Base-by-base conservation (phyloP, 2,888 invertebrate genomes). In the Drosophila pseudotakahashii region DNA sequence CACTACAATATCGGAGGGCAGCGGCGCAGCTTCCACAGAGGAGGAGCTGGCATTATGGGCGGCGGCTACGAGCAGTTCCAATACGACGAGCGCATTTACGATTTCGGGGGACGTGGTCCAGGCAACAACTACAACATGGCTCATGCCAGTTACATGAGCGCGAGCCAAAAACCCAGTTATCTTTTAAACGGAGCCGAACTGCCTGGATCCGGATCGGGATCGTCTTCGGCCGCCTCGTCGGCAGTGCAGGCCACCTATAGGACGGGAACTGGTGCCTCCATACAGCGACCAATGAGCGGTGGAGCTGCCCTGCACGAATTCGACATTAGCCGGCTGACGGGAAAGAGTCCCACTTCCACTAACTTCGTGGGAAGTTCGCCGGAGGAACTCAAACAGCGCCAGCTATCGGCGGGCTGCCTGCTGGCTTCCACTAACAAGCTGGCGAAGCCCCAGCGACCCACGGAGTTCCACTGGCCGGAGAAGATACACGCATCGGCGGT, bases 391-490 rank as follows among this genome's bases (percentile, higher is more conserved):
- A 84, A 83, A 47, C 77, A 73, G 44, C 77, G 73, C 6, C 75
- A 73, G 64, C 54, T 48, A 13, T 41, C 72, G 53, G 54, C 23
- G 34, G 66, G 66, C 76, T 47, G 52, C 1, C 54, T 66, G 26
- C 67, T 67, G 34, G 39, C 61, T 1, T 45, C 61, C 6, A 39
- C 14, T 14, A 36, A 44, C 0, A 61, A 80, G 47, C 58, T 66
- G 16, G 37, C 70, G 7, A 81, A 87, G 64, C 89, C 84, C 0
- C 81, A 87, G 58, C 63, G 86, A 0, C 88, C 87, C 50, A 78
- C 84, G 4, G 91, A 90, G 55, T 92, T 92, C 73, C 92, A 92
- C 47, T 93, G 92, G 92, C 92, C 92, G 0, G 92, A 93, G 80
- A 91, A 92, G 79, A 92, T 93, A 64, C 92, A 91, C 62, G 92